Evolutionary conservation across 2,113 vertebrate species (phyloP).

Genomic region (Amphiprion ocellaris): DNA sequence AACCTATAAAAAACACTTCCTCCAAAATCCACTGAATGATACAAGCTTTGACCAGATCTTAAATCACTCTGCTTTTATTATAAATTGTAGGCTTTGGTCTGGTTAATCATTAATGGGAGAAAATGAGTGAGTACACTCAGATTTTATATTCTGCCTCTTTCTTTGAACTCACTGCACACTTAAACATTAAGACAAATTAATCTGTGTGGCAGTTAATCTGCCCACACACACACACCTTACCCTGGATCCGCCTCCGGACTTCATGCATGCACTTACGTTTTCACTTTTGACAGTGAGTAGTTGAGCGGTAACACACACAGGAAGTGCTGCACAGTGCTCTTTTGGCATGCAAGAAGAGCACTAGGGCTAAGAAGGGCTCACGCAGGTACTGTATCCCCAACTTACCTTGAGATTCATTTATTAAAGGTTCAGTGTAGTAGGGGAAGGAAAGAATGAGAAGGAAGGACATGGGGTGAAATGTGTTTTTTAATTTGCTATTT

Average conservation of each 20-base stretch:
- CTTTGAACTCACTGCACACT: constrained; percentile 9
- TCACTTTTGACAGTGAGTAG: constrained; percentile 80
- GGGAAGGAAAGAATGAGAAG: background rate
- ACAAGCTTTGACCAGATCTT: background rate
- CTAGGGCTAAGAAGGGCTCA: constrained; percentile 35
- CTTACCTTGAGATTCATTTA: constrained; percentile 24
- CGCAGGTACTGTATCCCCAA: constrained; percentile 57
- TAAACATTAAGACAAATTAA: background rate
- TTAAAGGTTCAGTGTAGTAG: constrained; percentile 17
- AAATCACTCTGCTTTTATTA: background rate
- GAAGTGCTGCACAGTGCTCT: constrained; percentile 78
- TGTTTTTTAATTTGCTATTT: constrained; percentile 11
- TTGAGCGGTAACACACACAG: constrained; percentile 75
- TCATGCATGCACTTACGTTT: constrained; percentile 76
- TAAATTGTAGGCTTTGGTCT: constrained; percentile 47
- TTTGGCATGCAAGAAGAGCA: constrained; percentile 64
- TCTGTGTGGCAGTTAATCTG: constrained; percentile 60
- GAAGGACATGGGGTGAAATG: background rate
- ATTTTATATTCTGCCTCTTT: background rate
- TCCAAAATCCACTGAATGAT: background rate
- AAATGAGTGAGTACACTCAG: constrained; percentile 8
- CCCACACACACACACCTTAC: constrained; percentile 56
- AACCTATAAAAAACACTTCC: background rate
- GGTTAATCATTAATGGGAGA: constrained; percentile 51
- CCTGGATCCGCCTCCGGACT: constrained; percentile 70